Percentiles rank a stretch among this genome's conserved stretches.
phyloP scores from a whole-genome alignment of 2,113 vertebrate species.

The Macroglossus sobrinus region DNA sequence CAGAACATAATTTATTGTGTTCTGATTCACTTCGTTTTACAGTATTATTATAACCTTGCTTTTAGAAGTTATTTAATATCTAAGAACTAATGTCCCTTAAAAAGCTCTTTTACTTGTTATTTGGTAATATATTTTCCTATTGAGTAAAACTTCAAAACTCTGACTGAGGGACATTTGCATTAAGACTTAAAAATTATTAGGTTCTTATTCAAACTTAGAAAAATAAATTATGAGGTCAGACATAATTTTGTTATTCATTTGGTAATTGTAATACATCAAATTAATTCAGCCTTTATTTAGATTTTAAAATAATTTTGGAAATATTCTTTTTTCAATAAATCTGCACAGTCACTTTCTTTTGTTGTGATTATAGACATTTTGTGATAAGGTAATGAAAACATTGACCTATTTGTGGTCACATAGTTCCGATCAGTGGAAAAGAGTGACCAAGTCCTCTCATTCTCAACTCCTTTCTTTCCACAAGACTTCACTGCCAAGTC shows the following conservation, averaged over 20 bases:
- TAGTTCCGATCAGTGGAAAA: background rate
- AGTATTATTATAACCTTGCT: background rate
- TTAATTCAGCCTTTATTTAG: background rate
- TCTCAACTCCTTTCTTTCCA: background rate
- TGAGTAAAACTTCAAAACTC: background rate
- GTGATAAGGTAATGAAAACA: background rate
- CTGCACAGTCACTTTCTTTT: background rate
- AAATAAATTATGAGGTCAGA: background rate
- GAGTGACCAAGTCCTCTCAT: background rate
- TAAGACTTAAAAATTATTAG: background rate
- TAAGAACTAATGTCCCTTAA: background rate
- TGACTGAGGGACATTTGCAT: background rate
- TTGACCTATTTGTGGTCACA: background rate
- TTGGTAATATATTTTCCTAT: background rate
- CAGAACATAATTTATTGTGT: background rate
- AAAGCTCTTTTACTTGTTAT: background rate
- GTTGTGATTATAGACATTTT: background rate
- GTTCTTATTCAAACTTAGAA: background rate
- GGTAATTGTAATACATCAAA: background rate
- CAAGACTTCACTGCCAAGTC: background rate
- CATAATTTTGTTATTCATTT: background rate
- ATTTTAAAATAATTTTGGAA: background rate
- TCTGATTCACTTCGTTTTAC: background rate
- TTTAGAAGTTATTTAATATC: background rate
- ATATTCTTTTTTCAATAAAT: background rate